Evolutionary conservation across 2,888 invertebrate genomes (phyloP), one percentile per base, ranked within the genome.

Genomic region (Xylophagus ater): DNA sequence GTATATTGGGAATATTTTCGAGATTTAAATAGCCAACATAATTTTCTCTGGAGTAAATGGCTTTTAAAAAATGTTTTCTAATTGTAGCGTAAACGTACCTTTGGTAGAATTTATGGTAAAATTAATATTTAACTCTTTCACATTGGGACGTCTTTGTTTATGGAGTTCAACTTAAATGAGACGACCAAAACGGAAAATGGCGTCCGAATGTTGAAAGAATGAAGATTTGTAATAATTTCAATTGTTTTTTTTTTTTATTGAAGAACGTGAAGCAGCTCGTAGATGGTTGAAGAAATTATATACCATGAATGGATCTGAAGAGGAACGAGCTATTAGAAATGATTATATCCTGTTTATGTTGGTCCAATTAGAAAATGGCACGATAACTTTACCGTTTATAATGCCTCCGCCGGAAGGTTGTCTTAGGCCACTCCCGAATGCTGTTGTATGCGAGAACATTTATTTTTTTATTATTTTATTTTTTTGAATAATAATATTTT

Each of bases 301-400:
- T 21, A 13, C 20, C 12, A 37, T 44, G 41, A 26, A 25, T 31
- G 6, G 4, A 12, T 37, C n/a, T 2, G 40, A 36, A 15, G 21
- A 15, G 4, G 47, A 47, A 17, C 37, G 43, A 19, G 30, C 8
- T 5, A 41, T 38, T 17, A 42, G 47, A 17, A 45, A 45, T 31
- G 47, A 47, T 37, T 47, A 47, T 19, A 34, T 44, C 15, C 45
- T 45, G 47, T 47, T 47, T 28, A 34, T 47, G n/a, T 38, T 47
- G 2, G 37, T 44, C 3, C 47, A 47, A 34, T 37, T 44, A n/a
- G 45, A 47, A 40, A 47, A 33, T 37, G 42, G 43, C 13, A 18
- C 13, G 2, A 35, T 47, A 5, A 45, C 44, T 10, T 24, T 45
- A 21, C 47, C 47, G 17, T 47, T 47, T 42, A 41, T 42, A 6